Base-by-base conservation (phyloP, 2,113 vertebrate genomes). In the Lagopus leucura region DNA sequence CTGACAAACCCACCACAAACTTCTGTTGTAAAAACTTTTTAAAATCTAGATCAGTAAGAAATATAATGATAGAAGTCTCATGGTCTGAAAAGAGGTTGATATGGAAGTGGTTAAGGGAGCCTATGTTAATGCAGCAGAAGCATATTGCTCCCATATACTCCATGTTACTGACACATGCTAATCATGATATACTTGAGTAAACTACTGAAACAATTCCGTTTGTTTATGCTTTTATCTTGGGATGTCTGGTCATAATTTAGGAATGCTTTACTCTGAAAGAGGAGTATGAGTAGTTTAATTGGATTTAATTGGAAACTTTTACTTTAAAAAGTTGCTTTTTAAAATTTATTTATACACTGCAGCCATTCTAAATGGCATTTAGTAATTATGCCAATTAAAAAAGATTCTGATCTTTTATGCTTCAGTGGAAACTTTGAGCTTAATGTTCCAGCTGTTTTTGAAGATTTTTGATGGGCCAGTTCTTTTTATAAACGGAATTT, bases 201-300 rank as follows among this genome's bases (percentile, higher is more conserved):
- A 77, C 50, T 85, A 17, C 55, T 82, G 52, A 66, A 65, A 58
- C n/a, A 66, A 3, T 66, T 73, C 40, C 8, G 78, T 92, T 82
- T 22, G 34, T 70, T 90, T 69, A 69, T 43, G 40, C 61, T 86
- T 96, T 91, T 90, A 42, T 77, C 64, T 80, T 91, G 25, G 25
- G 43, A 67, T 80, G n/a, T 64, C 76, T 93, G 82, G 36, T 67
- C 42, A 24, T 82, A 58, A 83, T 83, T 82, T 55, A 55, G 58
- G 40, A 86, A 36, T 0, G 3, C 40, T 74, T 82, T 67, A 52
- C 15, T n/a, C 34, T 79, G 57, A 50, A 82, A 70, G 43, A 47
- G 10, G 74, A 82, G 24, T 52, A 70, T 47, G 5, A 83, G 63
- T 57, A 43, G 13, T 7, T 74, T 82, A 83, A 67, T 90, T 52